Base-by-base conservation (phyloP, 2,888 invertebrate genomes). In the Microctonus hyperodae region DNA sequence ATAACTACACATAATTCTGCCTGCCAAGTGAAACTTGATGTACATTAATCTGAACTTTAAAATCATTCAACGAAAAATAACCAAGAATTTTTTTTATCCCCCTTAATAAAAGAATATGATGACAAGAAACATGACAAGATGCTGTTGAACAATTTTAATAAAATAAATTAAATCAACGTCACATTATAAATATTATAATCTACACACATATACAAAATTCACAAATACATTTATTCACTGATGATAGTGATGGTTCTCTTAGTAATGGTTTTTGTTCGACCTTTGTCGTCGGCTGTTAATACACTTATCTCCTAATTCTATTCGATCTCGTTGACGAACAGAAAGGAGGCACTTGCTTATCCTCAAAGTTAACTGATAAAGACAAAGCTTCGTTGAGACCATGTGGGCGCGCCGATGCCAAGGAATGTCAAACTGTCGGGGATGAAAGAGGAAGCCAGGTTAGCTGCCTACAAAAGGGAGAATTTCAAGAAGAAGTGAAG, bases 271-370 rank as follows among this genome's bases (percentile, higher is more conserved):
- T 51, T 23, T n/a, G 22, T 35, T 60, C 64, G 23, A 62, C 65
- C 64, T 68, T 62, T 59, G 53, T 40, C 63, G 50, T 40, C 56
- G 67, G 60, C 66, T 68, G 70, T 71, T 73, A 73, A 74, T 72
- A 73, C 72, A 73, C 70, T 74, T 74, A 70, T 66, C 61, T 56
- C 68, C 70, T 73, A 73, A 74, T 72, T 73, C 70, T 70, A 72
- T 73, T 71, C 65, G 67, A 66, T 70, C 44, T 62, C 40, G 50
- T 68, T 68, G 57, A 64, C 56, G 44, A 64, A 55, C 44, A 7
- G 44, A 40, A 40, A 56, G 56, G 31, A 44, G 44, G 55, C 64
- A 59, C 55, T 62, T 33, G 58, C 62, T 37, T 57, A 55, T 60
- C 56, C 50, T 48, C 22, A 37, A 55, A 61, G 23, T 63, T 57